These are phyloP conservation scores for Caenorhabditis tropicalis DNA, from an alignment of 1,140 invertebrate species.

Conservation along the genomic window DNA sequence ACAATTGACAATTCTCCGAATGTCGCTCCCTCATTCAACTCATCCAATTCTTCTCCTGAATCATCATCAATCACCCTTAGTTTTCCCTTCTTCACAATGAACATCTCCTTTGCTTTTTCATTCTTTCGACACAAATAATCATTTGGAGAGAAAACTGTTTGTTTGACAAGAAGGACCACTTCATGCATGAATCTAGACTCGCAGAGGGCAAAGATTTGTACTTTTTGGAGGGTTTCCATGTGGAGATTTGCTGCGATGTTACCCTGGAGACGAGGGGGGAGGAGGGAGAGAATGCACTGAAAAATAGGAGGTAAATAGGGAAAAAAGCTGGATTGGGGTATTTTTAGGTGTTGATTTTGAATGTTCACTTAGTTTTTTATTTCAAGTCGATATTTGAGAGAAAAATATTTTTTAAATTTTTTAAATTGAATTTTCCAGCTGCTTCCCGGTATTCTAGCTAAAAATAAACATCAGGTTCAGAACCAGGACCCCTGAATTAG, in stretches of 20 bases:
- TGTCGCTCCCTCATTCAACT: constrained; percentile 48
- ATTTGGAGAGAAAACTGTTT: constrained; percentile 50
- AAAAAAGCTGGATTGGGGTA: too few species aligned
- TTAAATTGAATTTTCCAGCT: too few species aligned
- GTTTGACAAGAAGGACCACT: constrained; percentile 37
- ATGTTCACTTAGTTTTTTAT: too few species aligned
- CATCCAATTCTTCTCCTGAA: not conserved
- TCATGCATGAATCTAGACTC: constrained; percentile 44
- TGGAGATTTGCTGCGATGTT: constrained; percentile 45
- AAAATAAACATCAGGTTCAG: too few species aligned
- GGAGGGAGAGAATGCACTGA: constrained; percentile 32
- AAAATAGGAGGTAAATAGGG: not conserved
- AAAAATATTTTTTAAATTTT: too few species aligned
- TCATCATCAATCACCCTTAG: constrained; percentile 36
- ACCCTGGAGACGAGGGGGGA: constrained; percentile 48
- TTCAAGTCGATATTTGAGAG: too few species aligned
- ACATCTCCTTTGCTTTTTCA: constrained; percentile 53
- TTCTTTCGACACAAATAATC: constrained; percentile 49
- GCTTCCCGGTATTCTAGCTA: too few species aligned
- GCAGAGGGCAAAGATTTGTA: constrained; percentile 33
- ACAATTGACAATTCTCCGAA: constrained; percentile 50
- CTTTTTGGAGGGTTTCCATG: constrained; percentile 48
- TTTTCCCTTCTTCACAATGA: constrained; percentile 48
- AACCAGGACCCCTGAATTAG: too few species aligned
- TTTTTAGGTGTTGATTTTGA: too few species aligned